Percentiles rank a stretch among this genome's conserved stretches.
Conservation (phyloP, 2,113 vertebrate species). For the Anoura caudifer region DNA sequence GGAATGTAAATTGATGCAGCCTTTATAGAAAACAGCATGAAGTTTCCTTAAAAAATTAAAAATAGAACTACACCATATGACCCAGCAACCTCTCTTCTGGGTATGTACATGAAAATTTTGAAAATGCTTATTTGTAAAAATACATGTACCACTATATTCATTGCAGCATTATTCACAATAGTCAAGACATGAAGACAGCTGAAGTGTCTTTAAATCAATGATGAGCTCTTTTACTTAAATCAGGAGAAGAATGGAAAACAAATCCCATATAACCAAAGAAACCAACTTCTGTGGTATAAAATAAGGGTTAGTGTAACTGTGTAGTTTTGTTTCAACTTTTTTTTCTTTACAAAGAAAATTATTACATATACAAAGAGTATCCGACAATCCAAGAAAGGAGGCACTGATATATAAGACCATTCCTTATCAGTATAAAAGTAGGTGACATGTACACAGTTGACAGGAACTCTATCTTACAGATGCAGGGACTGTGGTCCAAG, state of each 20-base stretch:
- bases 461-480: not conserved
- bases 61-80: not conserved
- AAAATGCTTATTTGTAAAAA: not conserved
- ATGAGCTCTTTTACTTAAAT: not conserved
- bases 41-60: not conserved
- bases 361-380: not conserved
- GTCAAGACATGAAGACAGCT: not conserved
- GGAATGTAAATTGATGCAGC: not conserved
- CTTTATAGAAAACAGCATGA: not conserved
- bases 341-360: conserved; percentile 30
- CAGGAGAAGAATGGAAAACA: not conserved
- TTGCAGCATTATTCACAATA: not conserved
- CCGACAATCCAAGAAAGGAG: not conserved
- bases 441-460: not conserved
- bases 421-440: not conserved
- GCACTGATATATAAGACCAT: not conserved
- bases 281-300: not conserved
- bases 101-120: not conserved
- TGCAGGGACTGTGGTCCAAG: not conserved
- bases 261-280: not conserved
- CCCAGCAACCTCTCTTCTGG: not conserved
- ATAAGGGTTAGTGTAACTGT: not conserved
- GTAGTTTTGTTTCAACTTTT: not conserved
- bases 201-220: not conserved
- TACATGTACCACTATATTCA: not conserved